Evolutionary conservation across 2,113 vertebrate species (phyloP), one percentile per base, ranked within the genome.

Genomic region (Piaya cayana): DNA sequence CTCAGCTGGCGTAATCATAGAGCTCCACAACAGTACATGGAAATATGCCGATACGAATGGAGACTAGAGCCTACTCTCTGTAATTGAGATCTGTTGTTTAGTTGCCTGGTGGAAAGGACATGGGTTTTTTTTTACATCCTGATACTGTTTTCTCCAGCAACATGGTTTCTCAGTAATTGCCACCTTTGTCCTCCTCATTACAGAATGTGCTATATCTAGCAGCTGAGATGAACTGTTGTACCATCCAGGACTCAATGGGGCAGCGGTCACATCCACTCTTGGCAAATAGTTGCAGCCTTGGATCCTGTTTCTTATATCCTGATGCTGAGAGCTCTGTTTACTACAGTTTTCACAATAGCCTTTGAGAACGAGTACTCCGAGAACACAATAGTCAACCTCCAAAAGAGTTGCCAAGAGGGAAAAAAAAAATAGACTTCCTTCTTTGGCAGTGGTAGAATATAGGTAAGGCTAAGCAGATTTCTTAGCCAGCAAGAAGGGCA

Each of bases 341-440:
- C 92, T 97, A 59, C 94, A 81, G 55, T 53, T 87, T 75, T 93
- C 91, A 96, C 89, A 97, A 97, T 95, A 93, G 91, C 82, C 85
- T 93, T 78, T 37, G 93, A 72, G 92, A 94, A 95, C 23, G 82
- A 96, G 96, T 55, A 25, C 95, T 95, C 88, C 43, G 86, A 93
- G 96, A 97, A 97, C 84, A 97, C 96, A 97, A 97, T 97, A 95
- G 95, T 56, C 62, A 77, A 81, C 93, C 95, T 96, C 96, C 94
- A 96, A 82, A 70, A 62, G 93, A 72, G 91, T 74, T 97, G 97
- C 96, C 96, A 97, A 97, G 94, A 96, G 65, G 92, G n/a, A n/a
- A 15, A 36, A 96, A 95, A 85, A 92, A 96, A 94, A 72, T 36
- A 84, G 65, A 83, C 94, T 97, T 98, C 94, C 94, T 94, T 45